Conservation (phyloP, 1,140 invertebrate genomes). For the Aphelenchoides avenae region DNA sequence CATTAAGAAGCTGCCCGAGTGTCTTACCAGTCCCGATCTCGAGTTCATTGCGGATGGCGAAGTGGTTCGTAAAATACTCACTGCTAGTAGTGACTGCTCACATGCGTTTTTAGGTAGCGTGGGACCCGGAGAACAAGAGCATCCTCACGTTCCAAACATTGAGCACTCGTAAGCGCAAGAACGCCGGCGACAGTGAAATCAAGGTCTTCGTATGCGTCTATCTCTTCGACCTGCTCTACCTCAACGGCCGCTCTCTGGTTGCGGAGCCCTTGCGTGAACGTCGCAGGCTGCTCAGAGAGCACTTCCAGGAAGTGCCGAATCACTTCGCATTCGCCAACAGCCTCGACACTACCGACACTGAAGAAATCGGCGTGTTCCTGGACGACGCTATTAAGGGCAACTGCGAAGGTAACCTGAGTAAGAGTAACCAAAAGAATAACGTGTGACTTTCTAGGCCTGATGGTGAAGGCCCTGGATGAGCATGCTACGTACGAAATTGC, state of each 20-base stretch:
- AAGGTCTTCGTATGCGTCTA: constrained; percentile 96
- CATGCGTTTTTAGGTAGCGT: too few species aligned
- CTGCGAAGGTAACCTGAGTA: constrained; percentile 78
- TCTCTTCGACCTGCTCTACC: constrained; percentile 91
- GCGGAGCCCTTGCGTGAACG: constrained; percentile 73
- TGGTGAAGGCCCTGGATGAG: constrained; percentile 91
- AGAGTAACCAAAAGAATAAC: not conserved
- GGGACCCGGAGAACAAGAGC: constrained; percentile 79
- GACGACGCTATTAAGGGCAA: constrained; percentile 93
- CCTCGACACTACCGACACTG: constrained; percentile 77
- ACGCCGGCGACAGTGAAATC: constrained; percentile 71
- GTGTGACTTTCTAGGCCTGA: constrained; percentile 67
- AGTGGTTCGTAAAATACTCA: constrained; percentile 63
- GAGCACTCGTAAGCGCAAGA: constrained; percentile 87
- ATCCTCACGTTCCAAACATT: constrained; percentile 96
- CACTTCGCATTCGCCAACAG: constrained; percentile 82
- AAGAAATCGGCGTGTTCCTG: constrained; percentile 87
- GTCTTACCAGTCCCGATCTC: constrained; percentile 62
- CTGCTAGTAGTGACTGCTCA: too few species aligned
- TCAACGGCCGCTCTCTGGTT: constrained; percentile 84
- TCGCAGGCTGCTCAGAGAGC: constrained; percentile 70
- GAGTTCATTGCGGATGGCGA: constrained; percentile 92
- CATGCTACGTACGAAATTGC: constrained; percentile 97
- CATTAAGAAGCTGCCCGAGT: constrained; percentile 64
- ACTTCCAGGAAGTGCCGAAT: constrained; percentile 65